Percentiles rank a stretch among this genome's conserved stretches.
These are phyloP conservation scores for Rhopalosiphum padi DNA, from an alignment of 1,140 invertebrate genomes.

Conservation along the genomic window DNA sequence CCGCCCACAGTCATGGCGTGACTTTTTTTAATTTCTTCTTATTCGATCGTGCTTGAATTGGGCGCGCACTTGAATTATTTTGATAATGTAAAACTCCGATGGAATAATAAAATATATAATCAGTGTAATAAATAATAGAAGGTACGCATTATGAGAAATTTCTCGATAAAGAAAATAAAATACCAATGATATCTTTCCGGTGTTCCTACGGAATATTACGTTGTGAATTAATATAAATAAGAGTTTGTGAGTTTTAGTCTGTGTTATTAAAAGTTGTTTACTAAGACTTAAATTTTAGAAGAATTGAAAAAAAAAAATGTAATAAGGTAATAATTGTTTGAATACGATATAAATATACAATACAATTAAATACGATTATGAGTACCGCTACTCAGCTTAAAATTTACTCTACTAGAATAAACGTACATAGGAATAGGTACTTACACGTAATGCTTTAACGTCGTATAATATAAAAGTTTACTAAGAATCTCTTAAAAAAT, in stretches of 20 bases:
- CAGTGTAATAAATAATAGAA: neutral
- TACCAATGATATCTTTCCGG: neutral
- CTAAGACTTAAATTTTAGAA: neutral
- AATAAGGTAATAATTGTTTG: neutral
- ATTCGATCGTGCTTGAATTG: neutral
- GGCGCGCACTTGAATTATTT: neutral
- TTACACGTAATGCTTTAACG: neutral
- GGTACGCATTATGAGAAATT: neutral
- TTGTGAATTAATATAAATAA: neutral
- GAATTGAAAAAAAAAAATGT: neutral
- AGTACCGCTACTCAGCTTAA: neutral
- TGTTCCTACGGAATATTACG: neutral
- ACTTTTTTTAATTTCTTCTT: constrained; percentile 14
- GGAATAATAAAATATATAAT: neutral
- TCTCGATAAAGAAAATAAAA: neutral
- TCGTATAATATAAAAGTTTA: neutral
- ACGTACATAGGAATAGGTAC: neutral
- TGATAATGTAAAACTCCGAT: neutral
- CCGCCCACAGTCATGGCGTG: neutral
- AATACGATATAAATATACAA: neutral
- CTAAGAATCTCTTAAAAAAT: neutral
- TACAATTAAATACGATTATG: no score
- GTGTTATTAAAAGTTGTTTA: neutral
- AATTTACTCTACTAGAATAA: neutral
- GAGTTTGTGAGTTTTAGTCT: neutral